Base-by-base conservation (phyloP, 2,888 invertebrate species). In the Amphipyra tragopoginis region DNA sequence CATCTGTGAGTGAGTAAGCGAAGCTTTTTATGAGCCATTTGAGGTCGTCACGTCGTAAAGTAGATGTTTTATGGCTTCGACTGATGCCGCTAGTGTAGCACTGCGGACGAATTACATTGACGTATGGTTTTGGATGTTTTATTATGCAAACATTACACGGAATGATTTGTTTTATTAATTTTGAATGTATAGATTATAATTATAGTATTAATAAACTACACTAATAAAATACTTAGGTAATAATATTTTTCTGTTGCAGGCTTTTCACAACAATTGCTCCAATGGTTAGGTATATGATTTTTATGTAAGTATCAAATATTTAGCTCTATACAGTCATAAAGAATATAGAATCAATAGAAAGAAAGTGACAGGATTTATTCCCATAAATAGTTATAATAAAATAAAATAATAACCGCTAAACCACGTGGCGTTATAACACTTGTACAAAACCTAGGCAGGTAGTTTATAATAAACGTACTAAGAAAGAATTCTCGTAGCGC, bases 1-100 rank as follows among this genome's bases (percentile, higher is more conserved):
- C 95, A 94, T 94, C 95, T 95, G 89, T 93, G 90, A 86, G 83
- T 76, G 65, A 78, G 69, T 66, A 65, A 39, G 66, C 71, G 89
- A 94, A 95, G 88, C 88, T 92, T 93, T 94, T 93, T 93, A 93
- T 86, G 89, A 87, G 89, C 86, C 83, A 89, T 92, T 91, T 88
- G 87, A 86, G 87, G 86, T 91, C 88, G 86, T 86, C 92, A 91
- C 90, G 70, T 92, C 92, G 90, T 94, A 92, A 94, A 92, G 83
- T 88, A 84, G 85, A 89, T 91, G 88, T 85, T 93, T 93, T 93
- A 93, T 88, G 87, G 80, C 75, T 79, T 86, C 90, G 88, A 83
- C 78, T 85, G 94, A 93, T 91, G 94, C 86, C 94, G 94, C 94
- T 93, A 93, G 90, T 90, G 88, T 89, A 86, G 91, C 88, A 79